Percentiles rank a stretch among this genome's conserved stretches.
These are phyloP conservation scores for Smutsia temminckii DNA, from an alignment of 2,797 vertebrate genomes.

Conservation along the genomic window DNA sequence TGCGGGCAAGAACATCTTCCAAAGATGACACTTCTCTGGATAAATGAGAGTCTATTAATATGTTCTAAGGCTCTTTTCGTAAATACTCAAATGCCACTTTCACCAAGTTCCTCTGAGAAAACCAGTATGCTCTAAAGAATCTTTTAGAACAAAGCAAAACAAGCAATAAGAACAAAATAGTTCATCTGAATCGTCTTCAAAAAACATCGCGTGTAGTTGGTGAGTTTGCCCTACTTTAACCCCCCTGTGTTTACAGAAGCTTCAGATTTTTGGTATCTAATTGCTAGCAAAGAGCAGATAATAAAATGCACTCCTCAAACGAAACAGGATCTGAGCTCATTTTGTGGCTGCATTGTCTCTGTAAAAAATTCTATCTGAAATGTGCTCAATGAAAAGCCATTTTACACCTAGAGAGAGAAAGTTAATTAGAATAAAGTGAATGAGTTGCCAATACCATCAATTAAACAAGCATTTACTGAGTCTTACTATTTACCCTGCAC, in stretches of 20 bases:
- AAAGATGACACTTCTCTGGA: background rate
- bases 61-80: slow-evolving; percentile 29
- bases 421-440: slow-evolving; percentile 66
- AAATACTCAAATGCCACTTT: slow-evolving; percentile 44
- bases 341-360: slow-evolving; percentile 49
- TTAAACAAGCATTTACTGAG: slow-evolving; percentile 42
- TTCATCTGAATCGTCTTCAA: background rate
- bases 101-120: slow-evolving; percentile 35
- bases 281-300: slow-evolving; percentile 62
- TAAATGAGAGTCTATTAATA: slow-evolving; percentile 40
- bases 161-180: slow-evolving; percentile 10
- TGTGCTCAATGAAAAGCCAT: slow-evolving; percentile 54
- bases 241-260: slow-evolving; percentile 49
- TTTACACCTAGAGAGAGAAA: slow-evolving; percentile 57
- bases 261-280: slow-evolving; percentile 59
- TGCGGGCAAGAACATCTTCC: background rate
- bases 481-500: background rate
- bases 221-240: slow-evolving; percentile 48
- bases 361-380: slow-evolving; percentile 37
- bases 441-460: slow-evolving; percentile 58
- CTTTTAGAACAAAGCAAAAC: slow-evolving; percentile 38
- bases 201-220: background rate
- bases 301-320: slow-evolving; percentile 69
- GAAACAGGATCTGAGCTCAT: slow-evolving; percentile 58
- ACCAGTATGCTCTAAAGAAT: background rate